phyloP scores from a whole-genome alignment of 92 coral and sea anemone genomes.

The Montipora capitata region DNA sequence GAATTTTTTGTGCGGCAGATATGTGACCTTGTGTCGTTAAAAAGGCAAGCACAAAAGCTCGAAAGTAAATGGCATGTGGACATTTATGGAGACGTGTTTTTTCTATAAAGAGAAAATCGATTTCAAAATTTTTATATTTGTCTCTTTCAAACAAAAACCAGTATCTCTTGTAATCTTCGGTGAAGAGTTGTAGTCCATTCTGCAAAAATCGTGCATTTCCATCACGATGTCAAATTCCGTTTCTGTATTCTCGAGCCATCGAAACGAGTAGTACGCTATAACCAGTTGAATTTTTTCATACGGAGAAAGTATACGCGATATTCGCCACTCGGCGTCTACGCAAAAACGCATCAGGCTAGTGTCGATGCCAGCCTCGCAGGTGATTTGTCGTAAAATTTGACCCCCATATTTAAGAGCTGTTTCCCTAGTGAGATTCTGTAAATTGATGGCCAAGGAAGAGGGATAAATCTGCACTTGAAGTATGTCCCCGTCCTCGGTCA shows the following conservation, averaged over 20 bases:
- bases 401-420: slow-evolving; percentile 14
- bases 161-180: slow-evolving; percentile 5
- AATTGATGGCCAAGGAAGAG: slow-evolving; percentile 8
- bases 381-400: neutral
- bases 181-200: neutral
- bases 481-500: neutral
- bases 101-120: neutral
- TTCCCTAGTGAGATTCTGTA: slow-evolving; percentile 19
- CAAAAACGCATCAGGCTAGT: too few relatives aligned
- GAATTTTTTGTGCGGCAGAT: neutral
- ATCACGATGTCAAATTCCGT: neutral
- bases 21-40: neutral
- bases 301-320: too few relatives aligned
- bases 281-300: too few relatives aligned
- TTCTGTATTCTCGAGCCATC: too few relatives aligned
- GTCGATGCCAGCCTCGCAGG: slow-evolving; percentile 21
- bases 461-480: slow-evolving; percentile 25
- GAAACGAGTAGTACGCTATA: too few relatives aligned
- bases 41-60: slow-evolving; percentile 2
- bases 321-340: too few relatives aligned
- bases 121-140: slow-evolving; percentile 4
- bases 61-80: neutral
- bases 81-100: neutral
- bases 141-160: slow-evolving; percentile 19
- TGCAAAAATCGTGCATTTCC: slow-evolving; percentile 3